A percentile compares a stretch with the other conserved stretches of the same genome.
Evolutionary conservation across 53 echinoderm and acorn worm species (phyloP).

Genomic region (Hippasteria phrygiana): DNA sequence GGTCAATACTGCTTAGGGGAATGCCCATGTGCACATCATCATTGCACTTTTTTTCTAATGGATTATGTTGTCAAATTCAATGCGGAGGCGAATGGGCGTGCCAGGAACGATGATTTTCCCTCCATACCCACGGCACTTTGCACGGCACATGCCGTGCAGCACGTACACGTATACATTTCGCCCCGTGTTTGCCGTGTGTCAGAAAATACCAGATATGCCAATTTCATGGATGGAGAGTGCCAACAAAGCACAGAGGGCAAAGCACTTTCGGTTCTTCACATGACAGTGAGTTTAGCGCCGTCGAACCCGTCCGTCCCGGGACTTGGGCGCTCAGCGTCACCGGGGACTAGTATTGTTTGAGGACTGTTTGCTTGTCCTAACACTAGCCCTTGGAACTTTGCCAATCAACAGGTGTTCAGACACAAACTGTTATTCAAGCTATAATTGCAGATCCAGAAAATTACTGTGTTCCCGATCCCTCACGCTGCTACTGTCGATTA

Average conservation of each 20-base stretch:
- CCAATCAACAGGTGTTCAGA: constrained; percentile 20
- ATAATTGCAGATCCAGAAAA: background rate
- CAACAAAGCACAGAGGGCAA: constrained; percentile 51
- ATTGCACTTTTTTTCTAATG: constrained; percentile 50
- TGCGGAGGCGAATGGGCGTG: background rate
- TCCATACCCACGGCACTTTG: background rate
- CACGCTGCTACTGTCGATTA: background rate
- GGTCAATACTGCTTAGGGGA: background rate
- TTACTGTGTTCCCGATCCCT: background rate
- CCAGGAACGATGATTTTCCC: background rate
- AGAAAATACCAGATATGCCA: constrained; percentile 30
- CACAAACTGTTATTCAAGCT: background rate
- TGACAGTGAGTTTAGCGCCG: background rate
- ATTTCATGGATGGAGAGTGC: constrained; percentile 30
- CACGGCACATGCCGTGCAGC: background rate
- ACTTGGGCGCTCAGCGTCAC: too few species aligned
- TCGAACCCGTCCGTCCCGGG: too few species aligned
- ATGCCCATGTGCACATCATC: background rate
- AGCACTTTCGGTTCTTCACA: constrained; percentile 59
- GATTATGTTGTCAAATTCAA: constrained; percentile 44
- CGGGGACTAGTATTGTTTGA: constrained; percentile 25
- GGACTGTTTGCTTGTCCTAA: background rate
- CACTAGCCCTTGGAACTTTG: background rate
- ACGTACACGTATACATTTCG: background rate
- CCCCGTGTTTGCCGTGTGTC: background rate